A percentile compares a stretch with the other conserved stretches of the same genome.
phyloP scores from a whole-genome alignment of 2,113 vertebrate genomes.

The Sapayoa aenigma region DNA sequence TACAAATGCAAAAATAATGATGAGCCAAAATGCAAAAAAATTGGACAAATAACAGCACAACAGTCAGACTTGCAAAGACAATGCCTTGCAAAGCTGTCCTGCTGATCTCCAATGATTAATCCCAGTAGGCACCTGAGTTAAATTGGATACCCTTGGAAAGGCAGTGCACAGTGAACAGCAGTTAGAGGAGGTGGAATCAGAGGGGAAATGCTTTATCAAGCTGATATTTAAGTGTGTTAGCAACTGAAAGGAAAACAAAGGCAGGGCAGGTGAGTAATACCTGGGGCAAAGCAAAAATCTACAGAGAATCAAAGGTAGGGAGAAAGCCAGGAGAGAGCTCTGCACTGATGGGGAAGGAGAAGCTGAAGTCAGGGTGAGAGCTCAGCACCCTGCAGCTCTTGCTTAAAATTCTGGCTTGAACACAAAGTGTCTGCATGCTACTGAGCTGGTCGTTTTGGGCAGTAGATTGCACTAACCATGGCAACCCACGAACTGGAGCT shows the following conservation, averaged over 20 bases:
- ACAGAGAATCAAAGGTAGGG: not conserved
- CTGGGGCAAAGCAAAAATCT: not conserved
- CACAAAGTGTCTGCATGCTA: not conserved
- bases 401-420: not conserved
- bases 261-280: conserved; percentile 24
- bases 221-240: not conserved
- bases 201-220: conserved; percentile 1
- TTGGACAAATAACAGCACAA: not conserved
- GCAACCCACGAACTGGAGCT: not conserved
- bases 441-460: not conserved
- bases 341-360: not conserved
- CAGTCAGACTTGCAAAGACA: not conserved
- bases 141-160: not conserved
- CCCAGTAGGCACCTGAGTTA: not conserved
- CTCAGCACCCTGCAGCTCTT: not conserved
- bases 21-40: not conserved
- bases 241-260: conserved; percentile 39
- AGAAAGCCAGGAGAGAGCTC: not conserved
- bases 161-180: not conserved
- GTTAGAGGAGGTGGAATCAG: not conserved
- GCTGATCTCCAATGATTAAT: not conserved
- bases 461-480: not conserved
- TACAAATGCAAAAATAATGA: not conserved
- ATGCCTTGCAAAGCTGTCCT: not conserved
- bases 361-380: not conserved